These are phyloP conservation scores for Drosophila azteca DNA, from an alignment of 1,140 invertebrate species.

Conservation along the genomic window DNA sequence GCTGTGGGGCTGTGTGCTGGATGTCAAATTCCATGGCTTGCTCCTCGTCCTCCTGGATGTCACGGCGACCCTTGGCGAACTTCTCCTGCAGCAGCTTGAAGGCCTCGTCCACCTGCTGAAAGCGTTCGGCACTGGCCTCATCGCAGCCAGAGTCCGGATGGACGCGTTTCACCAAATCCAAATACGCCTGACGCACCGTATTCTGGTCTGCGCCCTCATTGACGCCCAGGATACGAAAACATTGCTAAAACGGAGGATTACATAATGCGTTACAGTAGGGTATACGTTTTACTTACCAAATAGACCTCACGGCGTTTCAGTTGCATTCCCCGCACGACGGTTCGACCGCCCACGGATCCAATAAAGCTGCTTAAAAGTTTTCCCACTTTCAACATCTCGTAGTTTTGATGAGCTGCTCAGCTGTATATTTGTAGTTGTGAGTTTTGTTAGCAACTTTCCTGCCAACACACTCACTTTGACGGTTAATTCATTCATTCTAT, in stretches of 20 bases:
- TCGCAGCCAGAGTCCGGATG: slow-evolving; percentile 91
- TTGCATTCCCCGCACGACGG: slow-evolving; percentile 38
- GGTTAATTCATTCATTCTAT: slow-evolving; percentile 2
- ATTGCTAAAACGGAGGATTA: slow-evolving; percentile 84
- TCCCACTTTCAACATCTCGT: slow-evolving; percentile 32
- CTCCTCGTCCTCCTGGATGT: slow-evolving; percentile 82
- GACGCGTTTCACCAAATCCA: slow-evolving; percentile 90
- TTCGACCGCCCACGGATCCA: background rate
- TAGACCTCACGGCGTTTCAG: slow-evolving; percentile 58
- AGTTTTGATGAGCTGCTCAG: background rate
- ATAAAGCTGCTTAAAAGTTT: background rate
- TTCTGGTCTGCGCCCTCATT: slow-evolving; percentile 88
- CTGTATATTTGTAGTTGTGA: too few relatives aligned
- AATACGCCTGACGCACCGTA: slow-evolving; percentile 88
- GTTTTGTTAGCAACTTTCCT: background rate
- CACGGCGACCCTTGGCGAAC: slow-evolving; percentile 84
- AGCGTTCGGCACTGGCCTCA: slow-evolving; percentile 88
- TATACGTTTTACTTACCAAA: slow-evolving; percentile 30
- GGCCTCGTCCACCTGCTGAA: slow-evolving; percentile 88
- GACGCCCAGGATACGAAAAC: slow-evolving; percentile 88
- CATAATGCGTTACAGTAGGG: background rate
- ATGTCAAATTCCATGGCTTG: slow-evolving; percentile 85
- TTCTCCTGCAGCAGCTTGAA: slow-evolving; percentile 86
- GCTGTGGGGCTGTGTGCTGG: slow-evolving; percentile 93
- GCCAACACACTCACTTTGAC: slow-evolving; percentile 1